phyloP scores from a whole-genome alignment of 92 coral and sea anemone species.

The Nematostella vectensis region DNA sequence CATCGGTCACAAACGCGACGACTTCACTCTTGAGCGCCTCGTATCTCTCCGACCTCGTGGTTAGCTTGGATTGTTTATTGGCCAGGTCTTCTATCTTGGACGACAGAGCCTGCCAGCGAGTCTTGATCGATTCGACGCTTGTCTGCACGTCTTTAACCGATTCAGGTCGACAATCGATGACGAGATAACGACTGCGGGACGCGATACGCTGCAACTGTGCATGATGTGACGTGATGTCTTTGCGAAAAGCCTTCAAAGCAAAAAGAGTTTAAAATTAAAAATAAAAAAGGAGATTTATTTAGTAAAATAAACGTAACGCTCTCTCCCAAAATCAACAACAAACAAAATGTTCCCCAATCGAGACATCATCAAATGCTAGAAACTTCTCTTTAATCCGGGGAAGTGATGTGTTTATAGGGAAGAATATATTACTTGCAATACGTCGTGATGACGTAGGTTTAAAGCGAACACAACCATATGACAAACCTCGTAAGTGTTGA shows the following conservation, averaged over 20 bases:
- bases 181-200: constrained; percentile 74
- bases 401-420: no score
- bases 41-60: constrained; percentile 57
- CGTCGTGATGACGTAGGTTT: no score
- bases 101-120: constrained; percentile 65
- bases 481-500: constrained; percentile 62
- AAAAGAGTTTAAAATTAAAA: background rate
- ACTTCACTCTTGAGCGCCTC: constrained; percentile 72
- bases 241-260: constrained; percentile 49
- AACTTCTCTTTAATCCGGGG: no score
- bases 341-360: no score
- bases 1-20: constrained; percentile 78
- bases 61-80: constrained; percentile 51
- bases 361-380: no score
- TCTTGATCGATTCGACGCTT: constrained; percentile 63
- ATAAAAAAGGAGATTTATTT: background rate
- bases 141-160: constrained; percentile 50
- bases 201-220: constrained; percentile 81
- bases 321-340: no score
- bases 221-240: constrained; percentile 58
- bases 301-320: no score
- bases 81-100: constrained; percentile 50
- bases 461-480: no score
- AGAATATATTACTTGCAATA: no score
- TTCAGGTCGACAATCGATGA: constrained; percentile 47